Conservation (phyloP, 2,113 vertebrate genomes). For the Erythrolamprus reginae region DNA sequence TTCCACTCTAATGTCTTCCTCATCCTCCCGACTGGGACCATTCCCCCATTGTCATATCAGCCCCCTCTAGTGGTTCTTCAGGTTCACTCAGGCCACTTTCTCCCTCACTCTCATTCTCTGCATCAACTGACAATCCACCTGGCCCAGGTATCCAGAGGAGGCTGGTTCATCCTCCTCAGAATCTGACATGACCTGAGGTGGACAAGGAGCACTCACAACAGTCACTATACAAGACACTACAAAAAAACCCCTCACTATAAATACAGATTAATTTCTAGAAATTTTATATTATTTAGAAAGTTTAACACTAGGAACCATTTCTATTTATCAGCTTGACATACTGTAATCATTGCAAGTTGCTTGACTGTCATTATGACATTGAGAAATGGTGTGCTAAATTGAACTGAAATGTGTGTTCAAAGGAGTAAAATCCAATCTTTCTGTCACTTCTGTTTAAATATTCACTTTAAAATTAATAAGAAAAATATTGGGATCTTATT, state of each 20-base stretch:
- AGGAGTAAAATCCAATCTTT: slow-evolving; percentile 22
- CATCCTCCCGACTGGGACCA: too few relatives aligned
- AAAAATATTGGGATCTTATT: background rate
- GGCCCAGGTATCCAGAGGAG: too few relatives aligned
- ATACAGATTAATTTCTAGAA: background rate
- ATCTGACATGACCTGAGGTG: too few relatives aligned
- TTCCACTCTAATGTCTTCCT: too few relatives aligned
- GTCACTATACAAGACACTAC: background rate
- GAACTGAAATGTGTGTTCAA: slow-evolving; percentile 33
- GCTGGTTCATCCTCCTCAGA: too few relatives aligned
- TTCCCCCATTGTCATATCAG: too few relatives aligned
- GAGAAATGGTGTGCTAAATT: background rate
- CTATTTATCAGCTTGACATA: background rate
- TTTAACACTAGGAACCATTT: background rate
- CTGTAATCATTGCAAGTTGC: background rate
- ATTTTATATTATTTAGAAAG: background rate
- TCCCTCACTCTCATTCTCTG: too few relatives aligned
- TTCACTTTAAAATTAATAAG: background rate
- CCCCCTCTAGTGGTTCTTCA: too few relatives aligned
- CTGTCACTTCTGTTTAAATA: background rate
- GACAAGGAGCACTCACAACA: too few relatives aligned
- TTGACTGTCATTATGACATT: background rate
- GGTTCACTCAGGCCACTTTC: too few relatives aligned
- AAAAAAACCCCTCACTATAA: background rate
- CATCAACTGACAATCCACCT: too few relatives aligned